Evolutionary conservation across 2,888 invertebrate species (phyloP).

Genomic region (Lamellibrachia columna): DNA sequence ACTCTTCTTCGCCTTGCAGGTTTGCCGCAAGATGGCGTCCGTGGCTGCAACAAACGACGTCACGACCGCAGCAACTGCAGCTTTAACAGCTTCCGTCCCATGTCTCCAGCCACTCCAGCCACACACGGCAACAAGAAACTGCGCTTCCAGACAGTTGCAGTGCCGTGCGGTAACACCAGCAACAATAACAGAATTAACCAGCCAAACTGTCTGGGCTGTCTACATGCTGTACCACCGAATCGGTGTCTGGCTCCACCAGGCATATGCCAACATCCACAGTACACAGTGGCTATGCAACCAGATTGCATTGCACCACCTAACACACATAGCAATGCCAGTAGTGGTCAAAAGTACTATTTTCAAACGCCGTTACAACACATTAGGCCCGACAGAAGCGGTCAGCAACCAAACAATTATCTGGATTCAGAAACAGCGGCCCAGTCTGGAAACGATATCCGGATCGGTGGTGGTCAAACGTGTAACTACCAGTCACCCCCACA

Average conservation of each 20-base stretch:
- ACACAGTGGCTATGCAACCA: not conserved
- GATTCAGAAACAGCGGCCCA: not conserved
- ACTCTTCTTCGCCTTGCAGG: not conserved
- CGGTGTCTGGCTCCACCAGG: not conserved
- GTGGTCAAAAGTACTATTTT: not conserved
- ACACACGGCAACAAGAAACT: not conserved
- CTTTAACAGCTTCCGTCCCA: not conserved
- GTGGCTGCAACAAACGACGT: not conserved
- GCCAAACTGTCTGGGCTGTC: not conserved
- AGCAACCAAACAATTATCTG: not conserved
- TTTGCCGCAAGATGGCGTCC: not conserved
- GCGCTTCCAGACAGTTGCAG: not conserved
- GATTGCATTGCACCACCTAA: not conserved
- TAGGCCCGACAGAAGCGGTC: not conserved
- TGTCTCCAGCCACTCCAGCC: not conserved
- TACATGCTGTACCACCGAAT: not conserved
- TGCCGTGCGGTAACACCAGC: not conserved
- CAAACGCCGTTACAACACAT: not conserved
- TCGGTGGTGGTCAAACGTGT: not conserved
- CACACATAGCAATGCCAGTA: not conserved
- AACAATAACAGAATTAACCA: not conserved
- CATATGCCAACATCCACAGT: not conserved
- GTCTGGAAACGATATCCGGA: not conserved
- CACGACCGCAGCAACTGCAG: slow-evolving; percentile 12
- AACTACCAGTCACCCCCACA: not conserved